phyloP scores from a whole-genome alignment of 2,888 invertebrate genomes.

The Xanthia icteritia region DNA sequence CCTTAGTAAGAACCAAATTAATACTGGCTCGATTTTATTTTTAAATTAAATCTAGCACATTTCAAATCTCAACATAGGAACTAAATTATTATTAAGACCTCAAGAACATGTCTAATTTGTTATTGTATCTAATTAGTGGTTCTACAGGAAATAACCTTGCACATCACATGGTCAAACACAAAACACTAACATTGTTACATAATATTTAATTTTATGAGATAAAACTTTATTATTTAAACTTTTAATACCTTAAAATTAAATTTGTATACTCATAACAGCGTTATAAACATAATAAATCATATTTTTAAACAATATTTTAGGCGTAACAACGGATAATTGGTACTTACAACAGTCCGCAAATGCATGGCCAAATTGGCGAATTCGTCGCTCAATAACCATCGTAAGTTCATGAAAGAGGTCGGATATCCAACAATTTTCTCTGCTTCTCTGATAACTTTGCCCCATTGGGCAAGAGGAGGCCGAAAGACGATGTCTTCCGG shows the following conservation, averaged over 20 bases:
- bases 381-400: constrained; percentile 92
- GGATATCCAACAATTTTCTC: constrained; percentile 90
- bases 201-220: constrained; percentile 62
- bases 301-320: constrained; percentile 3
- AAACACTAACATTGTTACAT: constrained; percentile 70
- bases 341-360: constrained; percentile 88
- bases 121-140: constrained; percentile 23
- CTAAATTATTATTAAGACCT: constrained; percentile 2
- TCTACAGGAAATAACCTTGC: constrained; percentile 73
- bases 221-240: constrained; percentile 29
- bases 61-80: constrained; percentile 3
- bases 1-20: background rate
- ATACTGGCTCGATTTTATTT: background rate
- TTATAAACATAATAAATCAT: background rate
- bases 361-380: constrained; percentile 91
- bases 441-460: constrained; percentile 87
- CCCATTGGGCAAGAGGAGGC: constrained; percentile 84
- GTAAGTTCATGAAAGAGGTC: constrained; percentile 91
- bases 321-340: constrained; percentile 23
- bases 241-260: background rate
- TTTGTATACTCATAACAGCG: background rate
- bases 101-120: constrained; percentile 48
- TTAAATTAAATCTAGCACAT: constrained; percentile 13
- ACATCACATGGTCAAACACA: constrained; percentile 63
- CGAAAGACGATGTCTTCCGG: constrained; percentile 86